phyloP scores from a whole-genome alignment of 2,113 vertebrate species.

The Gobio gobio region DNA sequence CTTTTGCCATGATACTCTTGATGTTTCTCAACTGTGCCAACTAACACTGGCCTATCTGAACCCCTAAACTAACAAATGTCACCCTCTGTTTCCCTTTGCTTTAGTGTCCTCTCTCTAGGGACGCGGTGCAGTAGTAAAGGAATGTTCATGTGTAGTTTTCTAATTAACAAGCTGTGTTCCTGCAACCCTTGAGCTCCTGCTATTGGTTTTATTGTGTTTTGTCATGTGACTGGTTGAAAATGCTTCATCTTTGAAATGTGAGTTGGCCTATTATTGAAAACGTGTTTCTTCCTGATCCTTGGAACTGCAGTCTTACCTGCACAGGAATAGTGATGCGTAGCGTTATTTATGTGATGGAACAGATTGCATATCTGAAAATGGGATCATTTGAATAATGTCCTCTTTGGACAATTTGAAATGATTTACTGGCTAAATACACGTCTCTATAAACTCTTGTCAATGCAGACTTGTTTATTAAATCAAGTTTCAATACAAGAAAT shows the following conservation, averaged over 20 bases:
- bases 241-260: neutral
- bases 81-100: slow-evolving; percentile 50
- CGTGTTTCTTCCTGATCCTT: neutral
- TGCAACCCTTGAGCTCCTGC: slow-evolving; percentile 1
- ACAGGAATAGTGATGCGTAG: neutral
- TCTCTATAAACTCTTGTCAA: neutral
- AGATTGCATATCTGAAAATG: neutral
- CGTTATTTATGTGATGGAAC: slow-evolving; percentile 1
- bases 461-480: neutral
- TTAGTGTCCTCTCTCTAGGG: slow-evolving; percentile 41
- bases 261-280: neutral
- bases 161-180: slow-evolving; percentile 26
- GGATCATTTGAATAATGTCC: neutral
- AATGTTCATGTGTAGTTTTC: slow-evolving; percentile 20
- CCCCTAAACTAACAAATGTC: slow-evolving; percentile 58
- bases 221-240: neutral
- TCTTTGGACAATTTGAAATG: no score
- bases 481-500: neutral
- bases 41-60: slow-evolving; percentile 41
- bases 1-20: slow-evolving; percentile 44
- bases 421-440: neutral
- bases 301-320: neutral
- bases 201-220: slow-evolving; percentile 37
- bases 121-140: neutral
- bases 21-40: slow-evolving; percentile 54